Evolutionary conservation across 2,113 vertebrate species (phyloP), one percentile per base, ranked within the genome.

Genomic region (Tapirus terrestris): DNA sequence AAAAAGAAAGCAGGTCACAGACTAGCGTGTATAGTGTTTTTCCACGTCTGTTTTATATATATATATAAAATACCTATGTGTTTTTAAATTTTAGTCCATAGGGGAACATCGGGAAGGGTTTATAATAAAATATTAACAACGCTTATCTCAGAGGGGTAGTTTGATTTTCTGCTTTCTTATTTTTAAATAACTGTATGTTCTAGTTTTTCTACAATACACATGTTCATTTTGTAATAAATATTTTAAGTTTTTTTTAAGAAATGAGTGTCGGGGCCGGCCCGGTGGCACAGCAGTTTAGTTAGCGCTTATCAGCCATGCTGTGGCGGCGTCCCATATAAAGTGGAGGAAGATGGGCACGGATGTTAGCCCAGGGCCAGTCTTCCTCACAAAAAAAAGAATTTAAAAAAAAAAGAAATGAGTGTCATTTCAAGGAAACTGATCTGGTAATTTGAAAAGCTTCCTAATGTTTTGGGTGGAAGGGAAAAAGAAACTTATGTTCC

Each of bases 41-140:
- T 18, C 48, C 29, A 39, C 81, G 51, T 29, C 29, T 48, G 43
- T 33, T 53, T 39, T 27, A 23, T n/a, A 82, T 25, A 31, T 18
- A 11, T 18, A 11, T 70, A 27, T 20, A 25, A n/a, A 53, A 72
- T 27, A 56, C 20, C 10, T 56, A 53, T 45, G 36, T 20, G 27
- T 39, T 45, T 31, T 89, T 89, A 87, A 3, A 53, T 53, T 14
- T 93, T 51, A 92, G 17, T n/a, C 20, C 53, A 31, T 23, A 85
- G 31, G 23, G 23, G 31, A 88, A 53, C 18, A 25, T 67, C 65
- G 58, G 8, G 20, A 51, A 83, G 76, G n/a, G 16, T 63, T 68
- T 93, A 77, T 61, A 86, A 92, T 45, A 81, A 94, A 88, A 92
- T 93, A 83, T 68, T 75, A 94, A 79, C 7, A 83, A 36, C 39